Evolutionary conservation across 2,888 invertebrate species (phyloP).

Genomic region (Xestoiulus laeticollis): DNA sequence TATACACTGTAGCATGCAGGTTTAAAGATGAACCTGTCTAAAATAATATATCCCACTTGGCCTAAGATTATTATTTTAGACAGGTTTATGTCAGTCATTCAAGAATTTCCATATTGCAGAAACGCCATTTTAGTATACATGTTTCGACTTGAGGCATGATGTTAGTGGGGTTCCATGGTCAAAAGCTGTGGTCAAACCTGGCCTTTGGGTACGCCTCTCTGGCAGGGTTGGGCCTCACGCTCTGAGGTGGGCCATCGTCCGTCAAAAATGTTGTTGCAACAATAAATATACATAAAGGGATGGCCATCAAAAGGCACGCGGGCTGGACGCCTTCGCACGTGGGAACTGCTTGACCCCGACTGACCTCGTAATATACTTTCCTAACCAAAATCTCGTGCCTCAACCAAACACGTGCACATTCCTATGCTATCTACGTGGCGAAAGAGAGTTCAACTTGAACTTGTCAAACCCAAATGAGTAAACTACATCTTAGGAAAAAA

Average conservation of each 20-base stretch:
- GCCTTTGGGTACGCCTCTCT: neutral
- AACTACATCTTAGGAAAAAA: conserved; percentile 13
- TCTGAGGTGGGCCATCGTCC: conserved; percentile 29
- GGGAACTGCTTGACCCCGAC: neutral
- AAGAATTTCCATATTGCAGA: no score
- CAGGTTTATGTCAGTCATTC: no score
- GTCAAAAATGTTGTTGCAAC: conserved; percentile 34
- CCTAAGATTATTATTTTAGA: no score
- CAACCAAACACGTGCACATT: conserved; percentile 12
- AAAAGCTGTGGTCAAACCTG: neutral
- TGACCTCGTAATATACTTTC: conserved; percentile 34
- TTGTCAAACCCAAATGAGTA: conserved; percentile 34
- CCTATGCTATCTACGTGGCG: conserved; percentile 23
- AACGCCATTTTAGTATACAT: no score
- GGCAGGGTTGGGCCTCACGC: neutral
- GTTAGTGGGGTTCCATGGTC: no score
- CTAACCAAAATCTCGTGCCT: conserved; percentile 14
- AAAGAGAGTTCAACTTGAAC: conserved; percentile 23
- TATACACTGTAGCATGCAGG: no score
- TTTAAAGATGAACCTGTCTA: no score
- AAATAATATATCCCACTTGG: no score
- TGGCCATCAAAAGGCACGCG: conserved; percentile 29
- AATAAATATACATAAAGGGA: conserved; percentile 37
- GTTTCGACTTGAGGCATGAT: neutral
- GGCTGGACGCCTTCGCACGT: conserved; percentile 33